Percentiles rank a stretch among this genome's conserved stretches.
Conservation (phyloP, 2,797 vertebrate species). For the Myripristis jacobus region DNA sequence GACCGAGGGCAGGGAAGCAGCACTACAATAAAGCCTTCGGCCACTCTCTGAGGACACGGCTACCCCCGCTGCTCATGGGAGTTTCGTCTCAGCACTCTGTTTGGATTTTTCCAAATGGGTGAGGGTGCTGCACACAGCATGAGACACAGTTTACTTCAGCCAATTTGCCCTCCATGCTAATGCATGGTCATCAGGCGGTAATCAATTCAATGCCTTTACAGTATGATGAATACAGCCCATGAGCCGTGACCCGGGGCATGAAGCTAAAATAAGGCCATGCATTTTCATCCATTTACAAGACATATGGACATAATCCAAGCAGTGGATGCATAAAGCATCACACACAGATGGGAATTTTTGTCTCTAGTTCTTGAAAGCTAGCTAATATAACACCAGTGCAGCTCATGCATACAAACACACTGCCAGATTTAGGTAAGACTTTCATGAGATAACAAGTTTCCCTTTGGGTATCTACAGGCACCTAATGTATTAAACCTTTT, state of each 20-base stretch:
- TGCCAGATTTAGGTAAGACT: conserved; percentile 4
- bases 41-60: conserved; percentile 76
- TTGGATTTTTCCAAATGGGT: conserved; percentile 71
- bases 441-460: conserved; percentile 20
- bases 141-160: conserved; percentile 53
- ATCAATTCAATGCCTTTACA: conserved; percentile 69
- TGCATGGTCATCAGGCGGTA: conserved; percentile 61
- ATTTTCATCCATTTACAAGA: conserved; percentile 69
- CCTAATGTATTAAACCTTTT: conserved; percentile 25
- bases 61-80: conserved; percentile 68
- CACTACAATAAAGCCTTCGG: conserved; percentile 73
- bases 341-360: background rate
- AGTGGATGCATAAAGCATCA: conserved; percentile 34
- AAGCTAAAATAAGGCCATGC: conserved; percentile 67
- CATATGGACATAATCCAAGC: conserved; percentile 46
- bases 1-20: conserved; percentile 71
- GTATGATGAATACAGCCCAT: conserved; percentile 58
- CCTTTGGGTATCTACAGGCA: conserved; percentile 1
- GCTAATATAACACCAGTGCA: background rate
- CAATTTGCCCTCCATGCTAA: conserved; percentile 63
- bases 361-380: conserved; percentile 9
- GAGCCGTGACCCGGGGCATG: conserved; percentile 52
- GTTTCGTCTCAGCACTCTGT: conserved; percentile 66
- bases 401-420: conserved; percentile 28
- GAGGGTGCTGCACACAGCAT: conserved; percentile 65